phyloP scores from a whole-genome alignment of 2,113 vertebrate genomes.

The Saccopteryx bilineata region DNA sequence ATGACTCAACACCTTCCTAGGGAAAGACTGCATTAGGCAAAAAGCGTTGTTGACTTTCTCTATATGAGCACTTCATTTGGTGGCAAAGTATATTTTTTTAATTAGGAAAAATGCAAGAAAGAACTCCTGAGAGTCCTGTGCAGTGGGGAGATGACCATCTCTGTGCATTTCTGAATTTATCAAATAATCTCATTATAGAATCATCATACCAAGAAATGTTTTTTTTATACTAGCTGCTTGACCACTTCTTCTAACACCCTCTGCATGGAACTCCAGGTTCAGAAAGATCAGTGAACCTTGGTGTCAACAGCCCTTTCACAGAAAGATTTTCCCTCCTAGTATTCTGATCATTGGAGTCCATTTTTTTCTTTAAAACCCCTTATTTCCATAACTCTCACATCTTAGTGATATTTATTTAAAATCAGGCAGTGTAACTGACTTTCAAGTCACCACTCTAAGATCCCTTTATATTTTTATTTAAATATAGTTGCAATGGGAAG shows the following conservation, averaged over 20 bases:
- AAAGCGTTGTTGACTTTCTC: constrained; percentile 36
- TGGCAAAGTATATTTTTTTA: constrained; percentile 31
- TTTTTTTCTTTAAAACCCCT: neutral
- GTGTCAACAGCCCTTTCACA: neutral
- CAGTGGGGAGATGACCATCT: neutral
- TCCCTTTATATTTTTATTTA: neutral
- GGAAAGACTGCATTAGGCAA: constrained; percentile 18
- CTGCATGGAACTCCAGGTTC: neutral
- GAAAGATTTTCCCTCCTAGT: neutral
- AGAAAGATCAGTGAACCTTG: neutral
- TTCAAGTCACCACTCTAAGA: neutral
- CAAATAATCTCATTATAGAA: neutral
- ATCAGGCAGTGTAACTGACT: neutral
- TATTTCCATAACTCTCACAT: neutral
- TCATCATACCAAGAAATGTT: neutral
- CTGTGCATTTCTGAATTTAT: neutral
- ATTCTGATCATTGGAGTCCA: neutral
- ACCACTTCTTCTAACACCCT: neutral
- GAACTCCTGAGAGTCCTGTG: neutral
- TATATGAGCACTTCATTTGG: neutral
- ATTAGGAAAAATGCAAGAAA: constrained; percentile 44
- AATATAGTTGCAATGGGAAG: neutral
- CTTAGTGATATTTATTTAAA: neutral
- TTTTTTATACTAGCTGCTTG: neutral
- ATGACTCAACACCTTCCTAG: constrained; percentile 18